A percentile compares a stretch with the other conserved stretches of the same genome.
These are phyloP conservation scores for Cyprinodon tularosa DNA, from an alignment of 2,113 vertebrate genomes.

Conservation along the genomic window DNA sequence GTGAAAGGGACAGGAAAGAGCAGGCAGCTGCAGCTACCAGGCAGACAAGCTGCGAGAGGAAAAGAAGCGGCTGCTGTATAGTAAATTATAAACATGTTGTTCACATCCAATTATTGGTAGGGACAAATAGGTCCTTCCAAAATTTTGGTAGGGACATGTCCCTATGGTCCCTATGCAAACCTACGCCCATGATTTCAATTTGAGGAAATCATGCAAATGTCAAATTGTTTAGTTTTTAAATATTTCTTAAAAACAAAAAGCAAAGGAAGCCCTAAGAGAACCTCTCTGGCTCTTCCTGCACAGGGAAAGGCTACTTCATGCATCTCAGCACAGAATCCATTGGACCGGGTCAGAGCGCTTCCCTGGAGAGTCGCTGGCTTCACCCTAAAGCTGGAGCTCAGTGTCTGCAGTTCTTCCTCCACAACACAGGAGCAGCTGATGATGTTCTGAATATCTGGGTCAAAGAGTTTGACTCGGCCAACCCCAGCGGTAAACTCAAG, in stretches of 20 bases:
- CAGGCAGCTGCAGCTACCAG: too few relatives aligned
- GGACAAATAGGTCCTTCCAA: too few relatives aligned
- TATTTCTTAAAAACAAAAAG: background rate
- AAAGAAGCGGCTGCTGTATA: too few relatives aligned
- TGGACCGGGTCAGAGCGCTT: conserved; percentile 54
- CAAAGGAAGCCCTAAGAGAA: background rate
- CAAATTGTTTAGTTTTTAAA: too few relatives aligned
- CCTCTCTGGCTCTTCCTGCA: background rate
- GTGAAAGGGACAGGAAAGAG: too few relatives aligned
- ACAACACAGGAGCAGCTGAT: conserved; percentile 74
- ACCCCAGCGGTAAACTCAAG: conserved; percentile 64
- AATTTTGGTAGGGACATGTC: too few relatives aligned
- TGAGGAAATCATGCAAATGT: too few relatives aligned
- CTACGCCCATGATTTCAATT: too few relatives aligned
- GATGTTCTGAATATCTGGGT: conserved; percentile 83
- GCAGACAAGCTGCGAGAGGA: too few relatives aligned
- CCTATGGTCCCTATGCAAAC: too few relatives aligned
- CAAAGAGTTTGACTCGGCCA: conserved; percentile 73
- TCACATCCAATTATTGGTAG: too few relatives aligned
- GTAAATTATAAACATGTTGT: too few relatives aligned
- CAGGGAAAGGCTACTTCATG: conserved; percentile 89
- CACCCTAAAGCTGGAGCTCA: conserved; percentile 85
- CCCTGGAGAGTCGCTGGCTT: conserved; percentile 83
- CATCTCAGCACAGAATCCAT: conserved; percentile 80
- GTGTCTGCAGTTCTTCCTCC: conserved; percentile 90